A percentile compares a stretch with the other conserved stretches of the same genome.
phyloP scores from a whole-genome alignment of 2,113 vertebrate species.

The Psittacara wagleri region DNA sequence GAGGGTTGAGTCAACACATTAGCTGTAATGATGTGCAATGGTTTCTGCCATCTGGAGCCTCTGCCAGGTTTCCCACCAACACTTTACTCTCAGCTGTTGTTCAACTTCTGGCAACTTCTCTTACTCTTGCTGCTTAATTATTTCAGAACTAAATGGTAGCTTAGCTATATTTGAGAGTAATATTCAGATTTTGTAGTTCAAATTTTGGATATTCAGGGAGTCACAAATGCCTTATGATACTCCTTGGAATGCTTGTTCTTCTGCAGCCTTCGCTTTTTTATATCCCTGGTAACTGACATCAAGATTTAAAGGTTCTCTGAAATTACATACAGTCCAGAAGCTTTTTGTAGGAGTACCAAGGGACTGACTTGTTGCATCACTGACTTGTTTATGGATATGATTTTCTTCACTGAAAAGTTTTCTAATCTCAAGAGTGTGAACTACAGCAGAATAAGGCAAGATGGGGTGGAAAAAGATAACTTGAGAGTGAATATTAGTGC shows the following conservation, averaged over 20 bases:
- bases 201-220: not conserved
- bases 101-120: not conserved
- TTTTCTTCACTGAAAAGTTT: not conserved
- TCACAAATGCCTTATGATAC: not conserved
- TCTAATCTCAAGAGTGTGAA: not conserved
- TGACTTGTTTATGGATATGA: not conserved
- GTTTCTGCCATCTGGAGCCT: not conserved
- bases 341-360: not conserved
- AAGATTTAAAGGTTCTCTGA: not conserved
- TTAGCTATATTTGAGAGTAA: not conserved
- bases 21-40: not conserved
- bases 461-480: not conserved
- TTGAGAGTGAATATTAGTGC: not conserved
- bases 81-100: not conserved
- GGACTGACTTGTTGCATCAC: not conserved
- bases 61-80: not conserved
- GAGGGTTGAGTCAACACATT: not conserved
- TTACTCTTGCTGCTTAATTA: not conserved
- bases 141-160: not conserved
- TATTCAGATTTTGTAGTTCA: not conserved
- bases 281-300: not conserved
- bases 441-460: not conserved
- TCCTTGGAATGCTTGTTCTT: not conserved
- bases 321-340: not conserved
- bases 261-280: not conserved